Evolutionary conservation across 2,888 invertebrate species (phyloP).

Genomic region (Drosophila engyochracea): DNA sequence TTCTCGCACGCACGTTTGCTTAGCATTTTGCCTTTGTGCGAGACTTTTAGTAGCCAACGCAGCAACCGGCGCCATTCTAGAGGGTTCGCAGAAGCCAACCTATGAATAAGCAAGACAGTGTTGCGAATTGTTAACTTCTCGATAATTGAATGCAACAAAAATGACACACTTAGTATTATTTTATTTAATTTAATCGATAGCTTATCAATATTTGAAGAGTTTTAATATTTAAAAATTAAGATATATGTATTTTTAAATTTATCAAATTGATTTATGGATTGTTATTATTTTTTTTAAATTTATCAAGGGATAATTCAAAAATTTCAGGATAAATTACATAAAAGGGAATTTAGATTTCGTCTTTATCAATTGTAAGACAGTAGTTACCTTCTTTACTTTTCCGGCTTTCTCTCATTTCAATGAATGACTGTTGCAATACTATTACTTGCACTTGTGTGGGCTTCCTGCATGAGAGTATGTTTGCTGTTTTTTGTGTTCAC

Average conservation of each 20-base stretch:
- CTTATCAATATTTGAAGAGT: background rate
- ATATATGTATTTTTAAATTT: background rate
- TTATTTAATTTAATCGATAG: too few relatives aligned
- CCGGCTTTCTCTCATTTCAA: conserved; percentile 52
- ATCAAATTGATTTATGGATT: too few relatives aligned
- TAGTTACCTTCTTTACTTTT: conserved; percentile 22
- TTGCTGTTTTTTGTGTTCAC: conserved; percentile 22
- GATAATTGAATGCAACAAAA: background rate
- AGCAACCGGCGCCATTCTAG: conserved; percentile 14
- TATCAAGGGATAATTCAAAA: background rate
- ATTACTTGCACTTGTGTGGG: conserved; percentile 7
- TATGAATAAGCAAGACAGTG: background rate
- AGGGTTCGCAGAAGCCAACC: conserved; percentile 5
- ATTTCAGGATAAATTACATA: background rate
- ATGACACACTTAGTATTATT: background rate
- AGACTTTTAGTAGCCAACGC: conserved; percentile 17
- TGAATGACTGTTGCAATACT: conserved; percentile 55
- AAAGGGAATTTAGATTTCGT: conserved; percentile 42
- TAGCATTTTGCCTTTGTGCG: conserved; percentile 70
- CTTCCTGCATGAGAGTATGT: conserved; percentile 4
- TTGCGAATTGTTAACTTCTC: background rate
- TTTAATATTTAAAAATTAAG: too few relatives aligned
- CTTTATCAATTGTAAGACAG: conserved; percentile 29
- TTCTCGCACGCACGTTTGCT: conserved; percentile 78
- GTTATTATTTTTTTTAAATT: background rate